Conservation (phyloP, 1,140 invertebrate species). For the Bradysia coprophila region DNA sequence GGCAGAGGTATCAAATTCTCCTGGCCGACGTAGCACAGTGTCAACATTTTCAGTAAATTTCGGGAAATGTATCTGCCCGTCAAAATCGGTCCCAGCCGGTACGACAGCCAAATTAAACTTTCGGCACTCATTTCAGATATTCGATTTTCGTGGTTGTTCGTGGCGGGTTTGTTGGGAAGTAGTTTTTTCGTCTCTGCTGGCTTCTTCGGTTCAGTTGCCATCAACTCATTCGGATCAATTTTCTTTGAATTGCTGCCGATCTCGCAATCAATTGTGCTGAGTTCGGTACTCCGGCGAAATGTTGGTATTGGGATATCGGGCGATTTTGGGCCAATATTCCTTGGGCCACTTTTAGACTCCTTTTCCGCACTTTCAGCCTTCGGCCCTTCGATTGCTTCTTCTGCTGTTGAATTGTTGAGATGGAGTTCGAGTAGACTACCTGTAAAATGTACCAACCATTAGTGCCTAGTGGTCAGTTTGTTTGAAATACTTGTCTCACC, state of each 20-base stretch:
- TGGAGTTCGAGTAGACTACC: slow-evolving; percentile 16
- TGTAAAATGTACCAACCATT: slow-evolving; percentile 7
- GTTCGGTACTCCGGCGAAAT: slow-evolving; percentile 25
- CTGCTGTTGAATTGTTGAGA: slow-evolving; percentile 23
- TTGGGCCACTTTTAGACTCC: no score
- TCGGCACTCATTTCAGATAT: slow-evolving; percentile 83
- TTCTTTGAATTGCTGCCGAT: slow-evolving; percentile 36
- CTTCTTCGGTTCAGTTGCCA: slow-evolving; percentile 9
- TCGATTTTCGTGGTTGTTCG: slow-evolving; percentile 5
- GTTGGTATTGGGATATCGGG: slow-evolving; percentile 38
- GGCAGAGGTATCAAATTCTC: slow-evolving; percentile 43
- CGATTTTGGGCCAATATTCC: slow-evolving; percentile 25
- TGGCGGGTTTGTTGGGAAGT: neutral
- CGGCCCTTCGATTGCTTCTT: slow-evolving; percentile 25
- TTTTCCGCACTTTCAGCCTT: no score
- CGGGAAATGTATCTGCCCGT: slow-evolving; percentile 77
- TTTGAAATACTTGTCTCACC: neutral
- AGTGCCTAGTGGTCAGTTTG: neutral
- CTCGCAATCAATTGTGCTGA: slow-evolving; percentile 38
- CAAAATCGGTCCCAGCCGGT: slow-evolving; percentile 85
- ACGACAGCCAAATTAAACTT: slow-evolving; percentile 79
- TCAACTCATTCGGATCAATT: slow-evolving; percentile 21
- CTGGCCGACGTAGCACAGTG: slow-evolving; percentile 77
- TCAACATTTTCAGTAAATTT: slow-evolving; percentile 84
- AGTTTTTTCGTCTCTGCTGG: slow-evolving; percentile 1